Evolutionary conservation across 2,888 invertebrate species (phyloP).

Genomic region (Apamea anceps): DNA sequence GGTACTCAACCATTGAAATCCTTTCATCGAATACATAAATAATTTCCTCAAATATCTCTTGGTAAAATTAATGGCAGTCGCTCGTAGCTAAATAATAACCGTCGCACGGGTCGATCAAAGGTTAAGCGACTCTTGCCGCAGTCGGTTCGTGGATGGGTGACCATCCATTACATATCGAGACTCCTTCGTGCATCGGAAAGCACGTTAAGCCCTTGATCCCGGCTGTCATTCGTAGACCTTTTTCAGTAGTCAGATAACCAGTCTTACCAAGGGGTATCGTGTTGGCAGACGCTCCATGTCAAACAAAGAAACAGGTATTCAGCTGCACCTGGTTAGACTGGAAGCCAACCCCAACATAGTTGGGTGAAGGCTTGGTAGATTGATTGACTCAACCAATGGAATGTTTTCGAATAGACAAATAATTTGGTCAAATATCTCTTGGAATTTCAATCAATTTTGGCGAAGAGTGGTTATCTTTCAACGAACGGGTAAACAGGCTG

Average conservation of each 20-base stretch:
- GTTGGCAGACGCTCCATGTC: not conserved
- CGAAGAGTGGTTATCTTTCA: conserved; percentile 14
- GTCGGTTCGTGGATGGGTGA: not conserved
- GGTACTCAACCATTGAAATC: conserved; percentile 28
- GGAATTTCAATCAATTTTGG: conserved; percentile 26
- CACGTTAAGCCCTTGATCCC: not conserved
- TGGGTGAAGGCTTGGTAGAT: not conserved
- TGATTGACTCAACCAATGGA: conserved; percentile 24
- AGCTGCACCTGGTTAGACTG: not conserved
- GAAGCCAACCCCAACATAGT: not conserved
- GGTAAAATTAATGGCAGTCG: not conserved
- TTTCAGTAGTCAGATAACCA: not conserved
- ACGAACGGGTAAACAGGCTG: not conserved
- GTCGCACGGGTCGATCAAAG: not conserved
- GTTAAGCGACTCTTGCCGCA: not conserved
- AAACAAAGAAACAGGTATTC: not conserved
- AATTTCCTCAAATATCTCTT: conserved; percentile 23
- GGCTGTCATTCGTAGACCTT: not conserved
- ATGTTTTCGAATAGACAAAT: conserved; percentile 39
- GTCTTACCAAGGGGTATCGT: not conserved
- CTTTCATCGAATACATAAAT: conserved; percentile 38
- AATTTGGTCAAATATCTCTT: conserved; percentile 39
- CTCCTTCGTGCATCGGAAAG: not conserved
- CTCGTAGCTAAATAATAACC: not conserved
- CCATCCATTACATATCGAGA: not conserved